A percentile compares a stretch with the other conserved stretches of the same genome.
These are phyloP conservation scores for Callosobruchus maculatus DNA, from an alignment of 2,888 invertebrate genomes.

Conservation along the genomic window DNA sequence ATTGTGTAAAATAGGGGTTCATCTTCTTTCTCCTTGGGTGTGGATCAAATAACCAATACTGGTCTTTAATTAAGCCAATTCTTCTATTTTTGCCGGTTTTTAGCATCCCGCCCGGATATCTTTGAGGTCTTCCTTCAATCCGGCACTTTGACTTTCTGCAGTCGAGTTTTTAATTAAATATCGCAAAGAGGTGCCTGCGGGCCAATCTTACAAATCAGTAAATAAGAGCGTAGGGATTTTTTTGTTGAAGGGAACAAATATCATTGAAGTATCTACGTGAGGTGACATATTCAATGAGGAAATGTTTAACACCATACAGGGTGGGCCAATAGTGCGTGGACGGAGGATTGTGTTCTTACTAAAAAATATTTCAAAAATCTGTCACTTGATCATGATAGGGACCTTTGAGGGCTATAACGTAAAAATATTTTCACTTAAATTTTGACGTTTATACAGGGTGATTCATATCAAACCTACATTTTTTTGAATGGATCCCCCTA, in stretches of 20 bases:
- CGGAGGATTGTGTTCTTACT: too few species aligned
- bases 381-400: too few species aligned
- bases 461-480: too few species aligned
- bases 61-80: slow-evolving; percentile 22
- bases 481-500: too few species aligned
- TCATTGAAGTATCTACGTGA: too few species aligned
- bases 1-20: slow-evolving; percentile 1
- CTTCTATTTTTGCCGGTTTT: slow-evolving; percentile 10
- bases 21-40: background rate
- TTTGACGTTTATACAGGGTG: too few species aligned
- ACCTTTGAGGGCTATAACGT: too few species aligned
- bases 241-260: background rate
- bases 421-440: too few species aligned
- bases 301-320: too few species aligned
- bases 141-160: background rate
- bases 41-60: slow-evolving; percentile 27
- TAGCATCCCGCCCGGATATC: slow-evolving; percentile 13
- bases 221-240: background rate
- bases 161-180: background rate
- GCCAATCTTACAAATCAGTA: background rate
- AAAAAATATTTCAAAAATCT: too few species aligned
- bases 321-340: too few species aligned
- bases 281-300: too few species aligned
- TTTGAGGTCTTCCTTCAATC: slow-evolving; percentile 15
- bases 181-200: background rate